Conservation (phyloP, 2,113 vertebrate species). For the Paedocypris sp. region DNA sequence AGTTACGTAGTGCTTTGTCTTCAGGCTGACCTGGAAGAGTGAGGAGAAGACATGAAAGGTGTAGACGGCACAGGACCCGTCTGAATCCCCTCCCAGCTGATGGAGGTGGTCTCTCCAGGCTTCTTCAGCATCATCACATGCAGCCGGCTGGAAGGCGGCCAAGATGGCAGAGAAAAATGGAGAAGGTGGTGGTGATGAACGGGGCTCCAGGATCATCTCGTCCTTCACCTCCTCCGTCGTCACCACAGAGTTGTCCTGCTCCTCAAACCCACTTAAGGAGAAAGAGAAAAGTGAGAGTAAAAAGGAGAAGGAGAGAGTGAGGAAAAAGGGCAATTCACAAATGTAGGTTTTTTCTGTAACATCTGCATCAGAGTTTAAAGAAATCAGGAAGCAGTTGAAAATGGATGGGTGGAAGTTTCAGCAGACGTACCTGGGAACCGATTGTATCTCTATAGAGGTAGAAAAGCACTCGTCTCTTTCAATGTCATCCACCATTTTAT, state of each 20-base stretch:
- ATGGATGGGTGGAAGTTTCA: background rate
- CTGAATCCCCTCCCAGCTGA: conserved; percentile 87
- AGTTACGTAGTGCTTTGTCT: conserved; percentile 50
- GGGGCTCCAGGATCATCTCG: conserved; percentile 42
- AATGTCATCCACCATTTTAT: conserved; percentile 67
- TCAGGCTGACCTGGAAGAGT: conserved; percentile 84
- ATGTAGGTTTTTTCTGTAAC: too few relatives aligned
- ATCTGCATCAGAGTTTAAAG: too few relatives aligned
- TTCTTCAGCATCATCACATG: conserved; percentile 78
- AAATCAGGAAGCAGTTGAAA: too few relatives aligned
- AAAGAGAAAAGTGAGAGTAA: background rate
- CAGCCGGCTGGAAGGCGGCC: conserved; percentile 82
- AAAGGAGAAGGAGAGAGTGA: background rate
- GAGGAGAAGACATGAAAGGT: conserved; percentile 98
- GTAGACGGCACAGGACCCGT: conserved; percentile 93
- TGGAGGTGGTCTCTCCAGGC: conserved; percentile 92
- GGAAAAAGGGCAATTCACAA: background rate
- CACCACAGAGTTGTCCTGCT: conserved; percentile 53
- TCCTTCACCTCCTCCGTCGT: conserved; percentile 67
- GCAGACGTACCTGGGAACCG: conserved; percentile 65
- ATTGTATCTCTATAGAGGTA: conserved; percentile 60
- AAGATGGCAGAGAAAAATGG: conserved; percentile 95
- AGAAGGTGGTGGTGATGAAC: conserved; percentile 74
- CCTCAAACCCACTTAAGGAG: background rate
- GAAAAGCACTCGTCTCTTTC: conserved; percentile 65